A percentile compares a stretch with the other conserved stretches of the same genome.
phyloP scores from a whole-genome alignment of 1,140 invertebrate genomes.

The Cotesia chilonis region DNA sequence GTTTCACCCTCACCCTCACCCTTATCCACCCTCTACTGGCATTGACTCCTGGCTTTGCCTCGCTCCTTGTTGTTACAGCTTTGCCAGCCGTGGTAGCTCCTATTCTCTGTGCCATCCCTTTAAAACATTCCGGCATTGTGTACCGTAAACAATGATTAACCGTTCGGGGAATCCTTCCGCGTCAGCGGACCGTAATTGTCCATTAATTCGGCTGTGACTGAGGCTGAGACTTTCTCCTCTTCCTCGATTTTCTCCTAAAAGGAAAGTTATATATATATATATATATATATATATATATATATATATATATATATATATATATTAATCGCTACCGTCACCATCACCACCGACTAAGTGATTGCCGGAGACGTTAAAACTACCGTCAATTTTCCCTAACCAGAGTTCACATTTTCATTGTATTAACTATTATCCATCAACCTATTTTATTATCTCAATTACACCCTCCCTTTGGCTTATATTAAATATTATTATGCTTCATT shows the following conservation, averaged over 20 bases:
- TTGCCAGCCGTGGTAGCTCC: too few species aligned
- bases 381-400: too few species aligned
- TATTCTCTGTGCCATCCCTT: neutral
- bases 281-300: too few species aligned
- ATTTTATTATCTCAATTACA: too few species aligned
- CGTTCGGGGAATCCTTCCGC: constrained; percentile 35
- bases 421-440: too few species aligned
- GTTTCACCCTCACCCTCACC: constrained; percentile 5
- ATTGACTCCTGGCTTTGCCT: neutral
- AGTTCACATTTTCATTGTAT: too few species aligned
- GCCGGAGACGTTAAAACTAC: too few species aligned
- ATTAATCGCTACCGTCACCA: too few species aligned
- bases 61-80: too few species aligned
- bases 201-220: constrained; percentile 37
- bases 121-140: constrained; percentile 41
- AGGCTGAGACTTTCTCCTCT: constrained; percentile 17
- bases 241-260: neutral
- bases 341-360: too few species aligned
- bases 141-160: constrained; percentile 48
- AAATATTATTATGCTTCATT: too few species aligned
- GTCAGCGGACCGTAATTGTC: constrained; percentile 42
- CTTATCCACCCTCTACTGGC: neutral
- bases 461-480: too few species aligned
- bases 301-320: constrained; percentile 6
- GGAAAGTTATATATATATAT: constrained; percentile 6